phyloP scores from a whole-genome alignment of 2,797 vertebrate species.

The Bovichtus diacanthus region DNA sequence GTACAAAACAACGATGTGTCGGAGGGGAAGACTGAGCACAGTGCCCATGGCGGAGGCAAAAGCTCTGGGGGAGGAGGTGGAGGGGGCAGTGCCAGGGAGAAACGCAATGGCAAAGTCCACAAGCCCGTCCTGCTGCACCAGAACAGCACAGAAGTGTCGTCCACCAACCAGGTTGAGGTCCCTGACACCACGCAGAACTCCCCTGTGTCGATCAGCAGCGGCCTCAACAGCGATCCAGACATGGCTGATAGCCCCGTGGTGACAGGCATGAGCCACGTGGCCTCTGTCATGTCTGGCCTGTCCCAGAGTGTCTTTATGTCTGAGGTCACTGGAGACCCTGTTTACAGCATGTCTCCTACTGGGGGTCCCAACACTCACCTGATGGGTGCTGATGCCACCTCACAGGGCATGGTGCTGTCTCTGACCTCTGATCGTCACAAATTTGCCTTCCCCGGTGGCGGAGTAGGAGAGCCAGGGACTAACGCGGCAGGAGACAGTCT shows the following conservation, averaged over 20 bases:
- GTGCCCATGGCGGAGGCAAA: constrained; percentile 85
- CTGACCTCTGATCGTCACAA: constrained; percentile 96
- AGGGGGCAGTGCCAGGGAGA: constrained; percentile 88
- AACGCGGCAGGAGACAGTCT: constrained; percentile 89
- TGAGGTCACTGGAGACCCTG: constrained; percentile 95
- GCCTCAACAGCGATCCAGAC: constrained; percentile 97
- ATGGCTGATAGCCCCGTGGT: constrained; percentile 97
- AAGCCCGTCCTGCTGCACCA: constrained; percentile 96
- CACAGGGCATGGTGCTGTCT: constrained; percentile 94
- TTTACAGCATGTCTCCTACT: constrained; percentile 98
- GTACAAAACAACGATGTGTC: constrained; percentile 99
- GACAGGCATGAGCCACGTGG: constrained; percentile 95
- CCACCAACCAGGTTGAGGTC: constrained; percentile 99
- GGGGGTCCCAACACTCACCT: constrained; percentile 94
- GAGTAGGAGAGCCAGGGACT: constrained; percentile 75
- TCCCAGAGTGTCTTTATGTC: constrained; percentile 99
- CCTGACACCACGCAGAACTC: constrained; percentile 99
- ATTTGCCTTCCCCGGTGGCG: constrained; percentile 93
- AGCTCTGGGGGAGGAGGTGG: constrained; percentile 80
- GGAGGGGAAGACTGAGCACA: constrained; percentile 97
- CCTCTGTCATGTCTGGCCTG: constrained; percentile 95
- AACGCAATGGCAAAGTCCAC: constrained; percentile 97
- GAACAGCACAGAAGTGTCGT: constrained; percentile 98
- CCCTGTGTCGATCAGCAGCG: constrained; percentile 98
- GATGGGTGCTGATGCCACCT: constrained; percentile 91